Conservation (phyloP, 1,140 invertebrate species). For the Sogatella furcifera region DNA sequence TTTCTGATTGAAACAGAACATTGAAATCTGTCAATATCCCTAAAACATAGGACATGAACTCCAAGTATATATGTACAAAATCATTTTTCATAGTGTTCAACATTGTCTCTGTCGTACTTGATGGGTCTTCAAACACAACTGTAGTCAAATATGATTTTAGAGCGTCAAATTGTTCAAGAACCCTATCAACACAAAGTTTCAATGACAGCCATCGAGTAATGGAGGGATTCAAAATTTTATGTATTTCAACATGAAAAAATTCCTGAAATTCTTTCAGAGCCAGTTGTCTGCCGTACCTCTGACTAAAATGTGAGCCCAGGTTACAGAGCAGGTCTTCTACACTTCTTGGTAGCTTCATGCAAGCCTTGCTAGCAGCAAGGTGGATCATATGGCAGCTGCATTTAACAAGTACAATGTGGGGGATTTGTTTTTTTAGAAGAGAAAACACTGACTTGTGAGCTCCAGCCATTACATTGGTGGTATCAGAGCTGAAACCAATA, state of each 20-base stretch:
- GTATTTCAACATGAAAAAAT: constrained; percentile 26
- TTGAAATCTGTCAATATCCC: constrained; percentile 27
- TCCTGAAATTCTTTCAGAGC: constrained; percentile 29
- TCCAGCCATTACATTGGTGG: constrained; percentile 30
- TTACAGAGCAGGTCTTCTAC: constrained; percentile 26
- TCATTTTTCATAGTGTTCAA: constrained; percentile 27
- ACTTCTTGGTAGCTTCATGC: constrained; percentile 24
- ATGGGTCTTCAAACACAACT: constrained; percentile 27
- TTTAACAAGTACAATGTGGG: constrained; percentile 27
- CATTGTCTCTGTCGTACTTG: constrained; percentile 27
- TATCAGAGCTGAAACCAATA: constrained; percentile 29
- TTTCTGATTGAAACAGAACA: constrained; percentile 28
- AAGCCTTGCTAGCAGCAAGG: constrained; percentile 25
- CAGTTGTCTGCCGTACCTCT: constrained; percentile 24
- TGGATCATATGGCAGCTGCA: constrained; percentile 30
- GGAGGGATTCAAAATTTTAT: constrained; percentile 29
- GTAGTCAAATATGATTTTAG: constrained; percentile 28
- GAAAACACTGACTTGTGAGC: constrained; percentile 27
- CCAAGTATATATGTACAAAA: constrained; percentile 25
- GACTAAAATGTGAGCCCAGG: constrained; percentile 28
- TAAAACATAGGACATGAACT: constrained; percentile 27
- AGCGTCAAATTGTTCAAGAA: constrained; percentile 28
- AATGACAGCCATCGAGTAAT: constrained; percentile 31
- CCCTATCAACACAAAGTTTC: constrained; percentile 28
- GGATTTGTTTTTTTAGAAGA: no score